Percentiles rank a stretch among this genome's conserved stretches.
phyloP scores from a whole-genome alignment of 1,140 invertebrate species.

The Drosophila truncata region DNA sequence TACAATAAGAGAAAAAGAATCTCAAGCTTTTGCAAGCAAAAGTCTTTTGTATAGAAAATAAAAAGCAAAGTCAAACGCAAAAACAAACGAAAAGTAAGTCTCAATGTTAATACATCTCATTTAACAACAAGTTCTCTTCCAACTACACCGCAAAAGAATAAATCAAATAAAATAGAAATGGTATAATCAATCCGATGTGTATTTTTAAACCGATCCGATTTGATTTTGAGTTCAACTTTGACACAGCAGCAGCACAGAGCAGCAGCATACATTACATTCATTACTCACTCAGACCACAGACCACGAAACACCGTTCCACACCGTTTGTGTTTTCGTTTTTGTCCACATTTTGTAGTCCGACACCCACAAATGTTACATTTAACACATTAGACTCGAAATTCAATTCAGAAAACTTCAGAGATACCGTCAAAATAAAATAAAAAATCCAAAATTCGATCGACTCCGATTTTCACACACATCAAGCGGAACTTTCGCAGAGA shows the following conservation, averaged over 20 bases:
- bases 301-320: constrained; percentile 32
- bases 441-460: constrained; percentile 44
- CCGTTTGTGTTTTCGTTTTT: constrained; percentile 54
- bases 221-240: constrained; percentile 28
- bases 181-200: constrained; percentile 5
- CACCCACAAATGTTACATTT: constrained; percentile 16
- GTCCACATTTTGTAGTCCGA: constrained; percentile 41
- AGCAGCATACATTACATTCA: constrained; percentile 14
- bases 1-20: constrained; percentile 50
- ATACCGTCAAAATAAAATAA: constrained; percentile 39
- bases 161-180: constrained; percentile 1
- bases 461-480: constrained; percentile 17
- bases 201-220: constrained; percentile 26
- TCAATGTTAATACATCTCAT: constrained; percentile 71
- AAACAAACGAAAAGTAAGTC: constrained; percentile 80
- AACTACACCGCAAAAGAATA: constrained; percentile 14
- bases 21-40: constrained; percentile 54
- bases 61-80: constrained; percentile 77
- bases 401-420: constrained; percentile 41
- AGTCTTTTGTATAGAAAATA: constrained; percentile 50
- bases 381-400: constrained; percentile 38
- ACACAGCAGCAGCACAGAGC: constrained; percentile 30
- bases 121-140: constrained; percentile 34
- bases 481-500: constrained; percentile 12
- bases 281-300: neutral